Base-by-base conservation (phyloP, 2,888 invertebrate genomes). In the Eristalinus sepulchralis region DNA sequence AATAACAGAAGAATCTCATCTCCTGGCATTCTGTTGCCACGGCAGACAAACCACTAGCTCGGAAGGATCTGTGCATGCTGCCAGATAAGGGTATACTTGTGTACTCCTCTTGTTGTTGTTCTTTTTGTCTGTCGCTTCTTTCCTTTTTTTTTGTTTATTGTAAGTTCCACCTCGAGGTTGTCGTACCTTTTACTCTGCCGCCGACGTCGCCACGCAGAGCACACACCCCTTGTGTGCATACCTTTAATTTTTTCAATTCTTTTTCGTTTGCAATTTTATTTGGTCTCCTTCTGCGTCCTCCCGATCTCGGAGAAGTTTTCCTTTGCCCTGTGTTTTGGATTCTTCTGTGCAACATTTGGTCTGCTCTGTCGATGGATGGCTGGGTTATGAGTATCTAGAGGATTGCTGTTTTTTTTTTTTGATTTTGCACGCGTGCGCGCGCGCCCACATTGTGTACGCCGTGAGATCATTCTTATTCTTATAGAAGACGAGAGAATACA, bases 381-480 rank as follows among this genome's bases (percentile, higher is more conserved):
- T 71, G 53, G 70, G 79, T 73, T 83, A 79, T 75, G 83, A 79
- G 68, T 66, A 27, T 27, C 27, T 27, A 70, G 75, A 59, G 68
- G 73, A 70, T 70, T 70, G 39, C 68, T 64, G 75, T 75, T 17
- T n/a, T 20, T 39, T 70, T 68, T 47, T 53, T 8, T n/a, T 53
- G 64, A 39, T 66, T 59, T 59, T 47, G 64, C 60, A 57, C 70
- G 59, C 60, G 27, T 39, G 36, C 66, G 27, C 24, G 36, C 67
- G 53, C 36, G 77, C 82, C 73, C 77, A 76, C 86, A 78, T 82
- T 75, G 73, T 71, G 66, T 73, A n/a, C 24, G 31, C 55, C 47
- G 76, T 86, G 86, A 86, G 86, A 86, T 86, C 83, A 86, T 83
- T 82, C 70, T 82, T 83, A 83, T 83, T 83, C 83, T 83, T 82